Evolutionary conservation across 2,888 invertebrate species (phyloP), one percentile per base, ranked within the genome.

Genomic region (Scotopteryx bipunctaria): DNA sequence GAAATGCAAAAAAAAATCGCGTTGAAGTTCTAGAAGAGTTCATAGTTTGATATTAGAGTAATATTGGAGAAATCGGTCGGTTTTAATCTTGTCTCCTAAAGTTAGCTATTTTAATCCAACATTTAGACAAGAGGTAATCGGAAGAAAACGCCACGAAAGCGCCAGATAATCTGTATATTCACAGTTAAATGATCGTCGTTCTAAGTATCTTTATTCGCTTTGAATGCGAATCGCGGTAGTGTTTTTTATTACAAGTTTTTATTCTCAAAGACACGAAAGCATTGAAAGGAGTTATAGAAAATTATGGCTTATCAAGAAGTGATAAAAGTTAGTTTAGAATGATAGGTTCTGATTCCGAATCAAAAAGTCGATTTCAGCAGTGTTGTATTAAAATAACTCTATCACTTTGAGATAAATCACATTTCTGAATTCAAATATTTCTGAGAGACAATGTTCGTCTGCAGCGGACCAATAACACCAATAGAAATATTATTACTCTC

Each of bases 141-240:
- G 15, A 15, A 32, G 15, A 2, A 11, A 29, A 29, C 11, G 14
- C 2, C 13, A 29, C 13, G 11, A 15, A 32, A 14, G 15, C 32
- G n/a, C 6, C 5, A 32, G 13, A 23, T 23, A 27, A 27, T n/a
- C 9, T 27, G 25, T 9, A 27, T 27, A 11, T 9, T 27, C 11
- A 27, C 15, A 8, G 15, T n/a, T 14, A 8, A 32, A 15, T 32
- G 15, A 19, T 6, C 27, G 16, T 13, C 3, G 13, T 37, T 19
- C 2, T 19, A 13, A 37, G 19, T 16, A 53, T 71, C 59, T 66
- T 68, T 73, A 69, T 72, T 69, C 70, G 75, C 75, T 76, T 77
- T 47, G 67, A 62, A 62, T 67, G 74, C 69, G 71, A 67, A 69
- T 62, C 57, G 15, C 32, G 32, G 1, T 15, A 15, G 41, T 41